A percentile compares a stretch with the other conserved stretches of the same genome.
Conservation (phyloP, 2,797 vertebrate species). For the Numenius phaeopus region DNA sequence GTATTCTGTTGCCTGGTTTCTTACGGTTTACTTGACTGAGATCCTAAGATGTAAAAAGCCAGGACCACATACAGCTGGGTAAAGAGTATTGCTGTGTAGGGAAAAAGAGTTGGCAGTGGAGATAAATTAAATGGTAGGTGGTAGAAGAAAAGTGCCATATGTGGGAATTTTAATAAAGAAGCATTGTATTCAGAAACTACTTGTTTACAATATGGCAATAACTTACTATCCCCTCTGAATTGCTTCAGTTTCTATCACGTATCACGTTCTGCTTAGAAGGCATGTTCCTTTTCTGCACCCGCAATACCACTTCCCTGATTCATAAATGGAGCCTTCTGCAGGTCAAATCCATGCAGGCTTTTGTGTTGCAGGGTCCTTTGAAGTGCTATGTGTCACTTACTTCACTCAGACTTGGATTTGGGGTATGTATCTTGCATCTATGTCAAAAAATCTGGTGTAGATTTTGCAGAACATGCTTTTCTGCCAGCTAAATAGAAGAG, state of each 20-base stretch:
- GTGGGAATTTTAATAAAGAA: not conserved
- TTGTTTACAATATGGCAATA: not conserved
- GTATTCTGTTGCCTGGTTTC: not conserved
- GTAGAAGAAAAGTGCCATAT: not conserved
- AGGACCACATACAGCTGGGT: not conserved
- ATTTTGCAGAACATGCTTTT: not conserved
- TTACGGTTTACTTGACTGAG: not conserved
- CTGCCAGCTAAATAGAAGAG: not conserved
- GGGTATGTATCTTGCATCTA: not conserved
- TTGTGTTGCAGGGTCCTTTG: not conserved
- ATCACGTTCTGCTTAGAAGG: not conserved
- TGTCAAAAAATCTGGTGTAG: not conserved
- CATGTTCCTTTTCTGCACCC: not conserved
- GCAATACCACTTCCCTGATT: not conserved
- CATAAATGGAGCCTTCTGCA: not conserved
- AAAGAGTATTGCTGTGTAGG: not conserved
- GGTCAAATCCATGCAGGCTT: rapidly evolving
- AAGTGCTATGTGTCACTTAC: not conserved
- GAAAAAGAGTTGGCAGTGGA: not conserved
- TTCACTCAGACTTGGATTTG: not conserved
- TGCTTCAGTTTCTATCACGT: not conserved
- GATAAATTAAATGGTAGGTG: not conserved
- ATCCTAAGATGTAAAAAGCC: not conserved
- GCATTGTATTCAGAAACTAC: not conserved
- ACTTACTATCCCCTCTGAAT: not conserved